A percentile compares a stretch with the other conserved stretches of the same genome.
Evolutionary conservation across 2,113 vertebrate genomes (phyloP).

Genomic region (Spilogale gracilis): DNA sequence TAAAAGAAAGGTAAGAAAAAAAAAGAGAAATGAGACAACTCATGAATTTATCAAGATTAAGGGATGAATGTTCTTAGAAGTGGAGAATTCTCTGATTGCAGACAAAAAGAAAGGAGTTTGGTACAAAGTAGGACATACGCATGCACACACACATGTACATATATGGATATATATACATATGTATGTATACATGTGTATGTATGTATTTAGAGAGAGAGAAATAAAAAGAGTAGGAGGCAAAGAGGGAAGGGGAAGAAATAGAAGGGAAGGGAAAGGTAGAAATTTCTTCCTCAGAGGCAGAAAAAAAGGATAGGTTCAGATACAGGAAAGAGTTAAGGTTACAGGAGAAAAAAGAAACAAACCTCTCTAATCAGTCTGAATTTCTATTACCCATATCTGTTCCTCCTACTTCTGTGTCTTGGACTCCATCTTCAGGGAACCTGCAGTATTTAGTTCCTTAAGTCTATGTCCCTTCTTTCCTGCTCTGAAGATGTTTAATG

Average conservation of each 20-base stretch:
- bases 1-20: background rate
- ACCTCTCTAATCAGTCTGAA: slow-evolving; percentile 1
- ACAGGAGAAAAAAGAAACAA: slow-evolving; percentile 37
- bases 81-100: background rate
- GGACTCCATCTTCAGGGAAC: slow-evolving; percentile 48
- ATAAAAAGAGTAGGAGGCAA: background rate
- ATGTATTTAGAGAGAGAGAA: background rate
- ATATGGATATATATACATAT: background rate
- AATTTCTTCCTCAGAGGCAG: background rate
- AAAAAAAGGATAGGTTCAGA: background rate
- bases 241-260: too few species aligned
- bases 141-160: background rate
- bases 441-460: background rate
- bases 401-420: background rate
- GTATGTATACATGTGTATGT: background rate
- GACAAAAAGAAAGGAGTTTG: slow-evolving; percentile 18
- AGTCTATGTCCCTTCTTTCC: background rate
- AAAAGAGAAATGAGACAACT: background rate
- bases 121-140: background rate
- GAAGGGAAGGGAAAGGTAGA: background rate
- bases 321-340: slow-evolving; percentile 18
- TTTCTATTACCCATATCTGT: background rate
- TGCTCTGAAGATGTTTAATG: background rate
- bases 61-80: background rate
- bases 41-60: background rate